Base-by-base conservation (phyloP, 2,113 vertebrate species). In the Dipodomys merriami region DNA sequence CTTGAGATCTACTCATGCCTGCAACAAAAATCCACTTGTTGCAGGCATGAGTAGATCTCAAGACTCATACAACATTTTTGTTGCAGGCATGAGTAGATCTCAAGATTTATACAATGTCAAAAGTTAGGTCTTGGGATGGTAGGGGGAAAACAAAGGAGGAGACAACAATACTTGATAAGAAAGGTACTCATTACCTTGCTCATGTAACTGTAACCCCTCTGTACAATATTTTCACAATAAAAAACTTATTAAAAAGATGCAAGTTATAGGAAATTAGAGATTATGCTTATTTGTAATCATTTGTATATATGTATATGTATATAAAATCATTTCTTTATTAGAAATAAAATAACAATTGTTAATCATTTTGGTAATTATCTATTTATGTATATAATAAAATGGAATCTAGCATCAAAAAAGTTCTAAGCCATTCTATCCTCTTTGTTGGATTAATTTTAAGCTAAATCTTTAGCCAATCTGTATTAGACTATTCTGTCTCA, bases 311-410 rank as follows among this genome's bases (percentile, higher is more conserved):
- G 19, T 30, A 60, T 77, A 9, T 73, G 9, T 64, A 27, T 53
- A 27, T 3, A 72, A 46, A 67, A 84, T 33, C 33, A 44, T 16
- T 80, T 30, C 4, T 27, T 93, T 76, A 62, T 88, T 92, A 77
- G 1, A 91, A 91, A 73, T 88, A 94, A 84, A 83, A 78, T 76
- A 77, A 68, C 27, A 53, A 78, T 30, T 81, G 10, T 83, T 91
- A 86, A 88, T 86, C 60, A 93, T 79, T 86, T 92, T n/a, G 72
- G 46, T 81, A 84, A 65, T 86, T 92, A 25, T 77, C 20, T 53
- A 13, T 86, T 23, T 72, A 33, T 57, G 2, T 67, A 8, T 33
- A 44, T 76, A 81, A 93, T 90, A 68, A 82, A 91, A 39, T 57
- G n/a, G 29, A 33, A 49, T 81, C 39, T 39, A 39, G 12, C 68